phyloP scores from a whole-genome alignment of 2,113 vertebrate species.

The rat (Rattus norvegicus) region GRCr8 NC_086019.1:73627001-73627500 shows the following conservation, averaged over 20 bases:
- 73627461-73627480: neutral
- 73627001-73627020: too few relatives aligned
- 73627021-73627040: too few relatives aligned
- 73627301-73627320: neutral
- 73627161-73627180: neutral
- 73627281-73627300: neutral
- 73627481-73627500: neutral
- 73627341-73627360: neutral
- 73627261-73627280: neutral
- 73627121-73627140: too few relatives aligned
- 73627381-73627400: neutral
- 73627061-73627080: too few relatives aligned
- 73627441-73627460: neutral
- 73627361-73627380: neutral
- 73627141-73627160: too few relatives aligned
- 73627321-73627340: neutral
- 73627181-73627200: neutral
- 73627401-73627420: neutral
- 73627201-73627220: neutral
- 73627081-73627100: too few relatives aligned
- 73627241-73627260: neutral
- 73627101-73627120: too few relatives aligned
- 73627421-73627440: neutral
- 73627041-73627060: too few relatives aligned
- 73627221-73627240: neutral